Evolutionary conservation across 2,888 invertebrate species (phyloP), one percentile per base, ranked within the genome.

Genomic region (Phengaris alcon): DNA sequence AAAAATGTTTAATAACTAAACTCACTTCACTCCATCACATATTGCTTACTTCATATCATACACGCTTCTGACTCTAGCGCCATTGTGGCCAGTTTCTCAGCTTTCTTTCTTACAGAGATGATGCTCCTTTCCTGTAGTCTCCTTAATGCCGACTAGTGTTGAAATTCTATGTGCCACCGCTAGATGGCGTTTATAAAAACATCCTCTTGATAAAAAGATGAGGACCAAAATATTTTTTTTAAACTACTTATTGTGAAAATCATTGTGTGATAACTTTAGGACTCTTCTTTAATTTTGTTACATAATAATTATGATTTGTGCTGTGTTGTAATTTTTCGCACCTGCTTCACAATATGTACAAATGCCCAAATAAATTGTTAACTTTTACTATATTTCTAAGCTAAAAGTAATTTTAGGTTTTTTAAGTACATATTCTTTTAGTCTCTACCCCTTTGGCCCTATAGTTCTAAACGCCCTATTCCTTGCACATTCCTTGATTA

Each of bases 401-500:
- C 12, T 64, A 44, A 64, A 35, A 64, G 12, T 64, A 35, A 64
- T 64, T 35, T 64, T 64, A 64, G 64, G 35, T 64, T 44, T 59
- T 59, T 10, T 64, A 35, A 64, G 64, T 35, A 64, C 64, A 55
- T 55, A 55, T 55, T 55, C 55, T 55, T 55, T 55, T 64, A 35
- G 12, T 69, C 46, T 22, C 12, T 64, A 13, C 13, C 64, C 64
- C 64, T 64, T 64, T 64, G 64, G 64, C 64, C 35, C 35, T 44
- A 10, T 70, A 70, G 70, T 70, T 70, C 35, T 72, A 72, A 72
- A 52, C 46, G 52, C 72, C 72, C 54, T 72, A 72, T 72, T 72
- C 72, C 72, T 72, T 72, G 52, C 52, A 72, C 72, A 72, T 72
- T 72, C 72, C 72, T 72, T 54, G 72, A 22, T 46, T 68, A 55